A percentile compares a stretch with the other conserved stretches of the same genome.
Conservation (phyloP, 2,113 vertebrate species). For the Plotosus lineatus region DNA sequence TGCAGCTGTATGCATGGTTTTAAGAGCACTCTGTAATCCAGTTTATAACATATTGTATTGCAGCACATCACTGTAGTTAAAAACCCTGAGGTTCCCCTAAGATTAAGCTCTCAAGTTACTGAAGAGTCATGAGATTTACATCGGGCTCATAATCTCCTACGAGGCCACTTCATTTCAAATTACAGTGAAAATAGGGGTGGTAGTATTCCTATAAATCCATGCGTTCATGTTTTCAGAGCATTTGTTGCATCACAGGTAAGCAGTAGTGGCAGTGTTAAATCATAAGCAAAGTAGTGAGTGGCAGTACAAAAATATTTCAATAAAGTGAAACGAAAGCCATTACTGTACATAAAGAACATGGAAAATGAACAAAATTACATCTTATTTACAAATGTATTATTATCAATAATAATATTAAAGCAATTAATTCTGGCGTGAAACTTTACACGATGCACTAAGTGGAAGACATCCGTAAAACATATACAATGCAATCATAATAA, state of each 20-base stretch:
- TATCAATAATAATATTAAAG: too few relatives aligned
- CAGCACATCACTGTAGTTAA: slow-evolving; percentile 50
- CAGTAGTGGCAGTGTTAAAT: slow-evolving; percentile 12
- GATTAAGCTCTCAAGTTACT: slow-evolving; percentile 46
- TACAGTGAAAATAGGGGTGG: neutral
- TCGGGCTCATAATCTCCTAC: slow-evolving; percentile 7
- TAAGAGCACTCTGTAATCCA: slow-evolving; percentile 8
- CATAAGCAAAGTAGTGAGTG: neutral
- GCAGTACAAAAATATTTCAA: slow-evolving; percentile 27
- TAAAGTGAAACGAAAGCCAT: slow-evolving; percentile 7
- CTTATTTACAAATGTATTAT: too few relatives aligned
- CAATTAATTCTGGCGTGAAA: neutral
- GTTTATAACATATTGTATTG: slow-evolving; percentile 41
- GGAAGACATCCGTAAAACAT: neutral
- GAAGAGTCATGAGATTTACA: slow-evolving; percentile 26
- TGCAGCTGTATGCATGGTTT: slow-evolving; percentile 22
- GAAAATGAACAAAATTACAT: neutral
- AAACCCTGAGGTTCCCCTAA: slow-evolving; percentile 68
- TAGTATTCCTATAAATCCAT: neutral
- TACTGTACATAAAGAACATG: slow-evolving; percentile 1
- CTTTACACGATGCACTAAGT: neutral
- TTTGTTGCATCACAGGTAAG: slow-evolving; percentile 14
- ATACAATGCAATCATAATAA: slow-evolving; percentile 13
- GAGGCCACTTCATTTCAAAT: slow-evolving; percentile 3
- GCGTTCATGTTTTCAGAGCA: neutral